phyloP scores from a whole-genome alignment of 2,113 vertebrate genomes.

The Piaya cayana region DNA sequence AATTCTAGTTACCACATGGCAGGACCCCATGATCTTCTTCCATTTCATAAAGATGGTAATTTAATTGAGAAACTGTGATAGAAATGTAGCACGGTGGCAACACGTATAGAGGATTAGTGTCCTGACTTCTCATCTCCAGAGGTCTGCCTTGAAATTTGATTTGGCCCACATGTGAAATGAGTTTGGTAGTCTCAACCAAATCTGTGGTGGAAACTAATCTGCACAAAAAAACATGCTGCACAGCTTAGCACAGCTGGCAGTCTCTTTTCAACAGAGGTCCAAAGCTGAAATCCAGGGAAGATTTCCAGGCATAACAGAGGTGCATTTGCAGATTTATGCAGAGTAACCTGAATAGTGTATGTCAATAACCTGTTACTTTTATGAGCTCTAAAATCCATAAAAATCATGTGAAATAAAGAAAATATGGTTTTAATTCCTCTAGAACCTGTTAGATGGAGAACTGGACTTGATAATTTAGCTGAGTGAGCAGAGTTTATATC shows the following conservation, averaged over 20 bases:
- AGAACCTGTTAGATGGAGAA: constrained; percentile 5
- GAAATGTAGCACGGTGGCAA: constrained; percentile 19
- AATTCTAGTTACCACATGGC: constrained; percentile 37
- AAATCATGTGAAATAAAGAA: background rate
- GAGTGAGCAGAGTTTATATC: background rate
- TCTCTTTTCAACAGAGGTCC: background rate
- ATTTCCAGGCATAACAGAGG: background rate
- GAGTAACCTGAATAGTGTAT: background rate
- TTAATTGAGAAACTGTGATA: constrained; percentile 49
- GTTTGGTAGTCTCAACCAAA: constrained; percentile 18
- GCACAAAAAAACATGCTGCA: background rate
- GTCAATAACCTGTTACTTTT: constrained; percentile 33
- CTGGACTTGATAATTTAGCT: constrained; percentile 2
- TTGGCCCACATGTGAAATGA: constrained; percentile 20
- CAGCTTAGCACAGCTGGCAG: background rate
- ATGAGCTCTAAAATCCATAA: background rate
- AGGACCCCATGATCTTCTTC: constrained; percentile 34
- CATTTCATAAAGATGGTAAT: constrained; percentile 34
- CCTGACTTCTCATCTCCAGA: constrained; percentile 18
- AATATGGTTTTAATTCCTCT: constrained; percentile 8
- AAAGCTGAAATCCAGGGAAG: background rate
- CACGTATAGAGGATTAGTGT: background rate
- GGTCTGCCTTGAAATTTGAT: background rate
- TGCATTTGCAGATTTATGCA: constrained; percentile 10
- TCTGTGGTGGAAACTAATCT: background rate